Percentiles rank a stretch among this genome's conserved stretches.
These are phyloP conservation scores for Vombatus ursinus DNA, from an alignment of 2,113 vertebrate species.

Conservation along the genomic window DNA sequence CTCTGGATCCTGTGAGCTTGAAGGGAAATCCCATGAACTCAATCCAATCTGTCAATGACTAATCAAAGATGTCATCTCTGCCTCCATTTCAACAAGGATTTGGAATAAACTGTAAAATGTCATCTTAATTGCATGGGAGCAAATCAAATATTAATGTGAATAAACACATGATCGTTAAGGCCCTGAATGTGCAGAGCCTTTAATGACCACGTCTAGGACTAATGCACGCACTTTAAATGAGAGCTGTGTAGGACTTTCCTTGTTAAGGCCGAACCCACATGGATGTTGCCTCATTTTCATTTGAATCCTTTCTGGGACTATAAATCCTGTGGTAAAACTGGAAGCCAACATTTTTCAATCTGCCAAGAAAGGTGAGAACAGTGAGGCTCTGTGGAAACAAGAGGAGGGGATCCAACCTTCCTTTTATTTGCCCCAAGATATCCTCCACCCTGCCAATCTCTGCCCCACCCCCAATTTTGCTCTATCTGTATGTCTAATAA, in stretches of 20 bases:
- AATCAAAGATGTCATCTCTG: not conserved
- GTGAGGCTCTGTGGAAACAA: conserved; percentile 37
- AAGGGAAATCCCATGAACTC: not conserved
- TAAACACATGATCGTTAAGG: conserved; percentile 33
- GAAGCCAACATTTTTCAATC: conserved; percentile 33
- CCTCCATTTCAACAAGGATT: not conserved
- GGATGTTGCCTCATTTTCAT: conserved; percentile 50
- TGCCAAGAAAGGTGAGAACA: conserved; percentile 58
- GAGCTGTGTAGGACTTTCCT: conserved; percentile 27
- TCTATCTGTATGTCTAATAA: conserved; percentile 49
- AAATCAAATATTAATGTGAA: conserved; percentile 39
- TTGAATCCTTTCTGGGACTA: conserved; percentile 31
- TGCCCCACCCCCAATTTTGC: not conserved
- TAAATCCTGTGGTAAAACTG: conserved; percentile 51
- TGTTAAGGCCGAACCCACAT: not conserved
- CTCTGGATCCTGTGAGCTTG: not conserved
- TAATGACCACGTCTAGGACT: conserved; percentile 20
- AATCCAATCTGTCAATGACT: not conserved
- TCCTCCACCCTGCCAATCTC: not conserved
- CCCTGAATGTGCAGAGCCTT: conserved; percentile 28
- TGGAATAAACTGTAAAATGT: conserved; percentile 16
- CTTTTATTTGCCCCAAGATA: conserved; percentile 4
- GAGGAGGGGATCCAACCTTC: conserved; percentile 1
- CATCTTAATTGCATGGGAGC: conserved; percentile 25
- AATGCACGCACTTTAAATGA: conserved; percentile 40